Conservation (phyloP, 2,797 vertebrate species). For the Leptoclinus maculatus region DNA sequence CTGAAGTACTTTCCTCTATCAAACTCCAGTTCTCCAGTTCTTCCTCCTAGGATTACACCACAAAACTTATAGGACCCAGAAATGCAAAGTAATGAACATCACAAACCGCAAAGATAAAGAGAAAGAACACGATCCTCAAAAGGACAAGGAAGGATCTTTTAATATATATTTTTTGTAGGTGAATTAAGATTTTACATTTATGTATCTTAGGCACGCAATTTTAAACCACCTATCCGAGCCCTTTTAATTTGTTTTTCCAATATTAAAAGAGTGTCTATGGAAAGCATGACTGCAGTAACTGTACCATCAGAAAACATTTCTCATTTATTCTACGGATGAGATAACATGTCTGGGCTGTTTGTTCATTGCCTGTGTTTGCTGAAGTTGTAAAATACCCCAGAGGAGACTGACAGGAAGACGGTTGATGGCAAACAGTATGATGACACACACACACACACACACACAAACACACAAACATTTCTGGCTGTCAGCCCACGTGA, state of each 20-base stretch:
- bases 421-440: conserved; percentile 31
- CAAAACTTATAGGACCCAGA: conserved; percentile 33
- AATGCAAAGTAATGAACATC: conserved; percentile 15
- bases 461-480: neutral
- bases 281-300: conserved; percentile 11
- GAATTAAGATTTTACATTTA: conserved; percentile 14
- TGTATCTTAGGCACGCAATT: neutral
- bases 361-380: conserved; percentile 19
- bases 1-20: conserved; percentile 23
- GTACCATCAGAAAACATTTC: neutral
- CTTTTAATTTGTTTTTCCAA: conserved; percentile 13
- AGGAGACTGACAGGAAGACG: conserved; percentile 31
- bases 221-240: neutral
- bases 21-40: conserved; percentile 16
- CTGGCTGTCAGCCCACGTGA: conserved; percentile 29
- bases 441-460: neutral
- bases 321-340: neutral
- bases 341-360: conserved; percentile 25
- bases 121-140: conserved; percentile 3
- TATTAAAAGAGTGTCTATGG: neutral
- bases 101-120: neutral
- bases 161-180: neutral
- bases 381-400: conserved; percentile 1
- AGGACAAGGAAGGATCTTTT: neutral
- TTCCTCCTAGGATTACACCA: conserved; percentile 12